Base-by-base conservation (phyloP, 2,113 vertebrate species). In the Clarias gariepinus region DNA sequence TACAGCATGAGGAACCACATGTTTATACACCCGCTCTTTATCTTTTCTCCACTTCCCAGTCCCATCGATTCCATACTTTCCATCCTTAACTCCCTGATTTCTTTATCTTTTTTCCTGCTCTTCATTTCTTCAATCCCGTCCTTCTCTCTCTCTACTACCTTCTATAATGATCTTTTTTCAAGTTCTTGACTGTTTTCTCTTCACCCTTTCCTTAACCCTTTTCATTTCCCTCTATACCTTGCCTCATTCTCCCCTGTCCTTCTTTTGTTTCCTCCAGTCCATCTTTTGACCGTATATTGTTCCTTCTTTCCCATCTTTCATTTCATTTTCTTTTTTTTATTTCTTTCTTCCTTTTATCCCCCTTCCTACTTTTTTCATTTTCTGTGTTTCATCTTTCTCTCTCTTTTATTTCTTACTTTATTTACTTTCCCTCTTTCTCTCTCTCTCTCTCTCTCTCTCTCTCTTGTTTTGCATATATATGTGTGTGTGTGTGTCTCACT, bases 401-500 rank as follows among this genome's bases (percentile, higher is more conserved):
- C 4, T 74, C 36, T 25, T 9, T 5, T 33, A 2, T 41, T 36
- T 9, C 41, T 23, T 47, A 3, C 4, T 74, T 7, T 36, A 36
- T 36, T 47, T 47, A 47, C 33, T 19, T 21, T 41, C 30, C 3
- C 10, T 23, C 69, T 57, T 30, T 16, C 16, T 16, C 9, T 4
- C 1, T n/a, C 13, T 2, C 12, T 1, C 11, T 18, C 19, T 47
- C 10, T 13, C 21, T 8, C 12, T 16, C 19, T n/a, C 53, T 9
- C 74, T 60, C n/a, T n/a, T 30, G 64, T 68, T 57, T 80, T 60
- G 21, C 30, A 63, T 30, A 81, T 19, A 64, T 73, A 41, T 36
- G 77, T 58, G n/a, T 68, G 73, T 76, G 64, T 66, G 23, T 84
- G 9, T n/a, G 4, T 41, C 25, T 86, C 86, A 99, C 98, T 3